Base-by-base conservation (phyloP, 1,140 invertebrate genomes). In the Stegodyphus mimosarum region DNA sequence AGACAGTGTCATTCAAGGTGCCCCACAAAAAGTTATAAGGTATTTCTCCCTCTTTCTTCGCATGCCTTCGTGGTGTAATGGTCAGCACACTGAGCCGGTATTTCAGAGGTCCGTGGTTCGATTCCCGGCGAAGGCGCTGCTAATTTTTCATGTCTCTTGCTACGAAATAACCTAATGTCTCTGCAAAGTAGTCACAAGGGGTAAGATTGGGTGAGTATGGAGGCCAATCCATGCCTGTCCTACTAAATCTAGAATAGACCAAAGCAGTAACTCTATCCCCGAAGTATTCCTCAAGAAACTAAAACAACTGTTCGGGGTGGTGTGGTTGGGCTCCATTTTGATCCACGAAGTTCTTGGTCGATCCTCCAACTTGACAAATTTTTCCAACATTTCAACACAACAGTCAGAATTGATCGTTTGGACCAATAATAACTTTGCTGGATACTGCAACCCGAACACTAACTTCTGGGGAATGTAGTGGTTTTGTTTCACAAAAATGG, bases 11-110 rank as follows among this genome's bases (percentile, higher is more conserved):
- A 63, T 88, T 88, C 52, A 87, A 13, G 52, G 71, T 72, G n/a
- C 87, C 83, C 83, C 87, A 88, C 5, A 88, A 74, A 69, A 79
- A n/a, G n/a, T n/a, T n/a, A n/a, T n/a, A n/a, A n/a, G n/a, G n/a
- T n/a, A n/a, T n/a, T n/a, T n/a, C n/a, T n/a, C n/a, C n/a, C n/a
- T n/a, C n/a, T n/a, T n/a, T n/a, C n/a, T n/a, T n/a, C n/a, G n/a
- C n/a, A n/a, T n/a, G n/a, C n/a, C n/a, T n/a, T n/a, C n/a, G n/a
- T n/a, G n/a, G n/a, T n/a, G n/a, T n/a, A n/a, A n/a, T n/a, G n/a
- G n/a, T n/a, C n/a, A n/a, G n/a, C n/a, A n/a, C n/a, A n/a, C n/a
- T n/a, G n/a, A n/a, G n/a, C n/a, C n/a, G n/a, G n/a, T n/a, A n/a
- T n/a, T n/a, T n/a, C n/a, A n/a, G n/a, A n/a, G n/a, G n/a, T n/a